Evolutionary conservation across 2,113 vertebrate species (phyloP).

Genomic region (Aptenodytes patagonicus): DNA sequence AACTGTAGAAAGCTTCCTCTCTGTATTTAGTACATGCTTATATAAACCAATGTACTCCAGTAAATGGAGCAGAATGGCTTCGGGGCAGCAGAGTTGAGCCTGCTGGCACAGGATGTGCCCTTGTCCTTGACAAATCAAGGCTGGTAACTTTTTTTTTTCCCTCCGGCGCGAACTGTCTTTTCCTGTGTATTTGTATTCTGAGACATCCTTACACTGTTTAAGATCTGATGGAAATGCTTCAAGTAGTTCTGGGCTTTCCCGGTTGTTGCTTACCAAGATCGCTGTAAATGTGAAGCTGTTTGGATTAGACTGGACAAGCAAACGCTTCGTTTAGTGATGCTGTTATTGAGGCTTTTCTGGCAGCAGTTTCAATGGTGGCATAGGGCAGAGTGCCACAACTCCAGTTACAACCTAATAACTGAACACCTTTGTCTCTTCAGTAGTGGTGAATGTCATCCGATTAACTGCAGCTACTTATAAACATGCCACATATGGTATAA

Average conservation of each 20-base stretch:
- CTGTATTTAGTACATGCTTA: conserved; percentile 20
- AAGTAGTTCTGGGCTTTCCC: neutral
- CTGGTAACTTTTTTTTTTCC: neutral
- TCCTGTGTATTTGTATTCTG: neutral
- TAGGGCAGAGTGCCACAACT: neutral
- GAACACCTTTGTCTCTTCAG: neutral
- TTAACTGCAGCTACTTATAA: neutral
- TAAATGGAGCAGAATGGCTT: conserved; percentile 62
- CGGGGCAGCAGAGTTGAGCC: conserved; percentile 27
- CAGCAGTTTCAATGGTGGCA: neutral
- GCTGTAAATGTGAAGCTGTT: neutral
- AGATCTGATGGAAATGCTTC: neutral
- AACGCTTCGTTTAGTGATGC: neutral
- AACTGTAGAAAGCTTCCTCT: neutral
- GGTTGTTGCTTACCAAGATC: neutral
- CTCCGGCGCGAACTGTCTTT: neutral
- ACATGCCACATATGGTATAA: neutral
- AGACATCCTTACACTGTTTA: neutral
- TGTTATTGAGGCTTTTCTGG: neutral
- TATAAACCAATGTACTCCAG: conserved; percentile 40
- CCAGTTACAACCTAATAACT: neutral
- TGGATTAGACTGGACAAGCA: neutral
- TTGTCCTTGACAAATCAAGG: neutral
- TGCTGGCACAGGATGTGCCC: conserved; percentile 31
- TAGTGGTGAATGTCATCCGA: neutral